Evolutionary conservation across 2,797 vertebrate genomes (phyloP), one percentile per base, ranked within the genome.

Genomic region (Tarsius wallacei): DNA sequence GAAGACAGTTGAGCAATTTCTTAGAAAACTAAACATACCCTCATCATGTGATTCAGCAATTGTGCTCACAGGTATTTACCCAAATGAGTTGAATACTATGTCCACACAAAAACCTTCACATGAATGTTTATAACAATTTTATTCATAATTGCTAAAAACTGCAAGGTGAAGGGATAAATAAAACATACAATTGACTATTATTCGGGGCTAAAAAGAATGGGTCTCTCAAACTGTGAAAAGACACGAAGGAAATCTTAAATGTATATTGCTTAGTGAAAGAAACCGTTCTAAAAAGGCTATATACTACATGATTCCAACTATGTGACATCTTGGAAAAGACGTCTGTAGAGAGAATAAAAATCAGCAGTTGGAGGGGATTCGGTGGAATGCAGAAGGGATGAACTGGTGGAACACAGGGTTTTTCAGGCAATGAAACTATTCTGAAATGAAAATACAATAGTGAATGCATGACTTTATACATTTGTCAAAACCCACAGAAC

Each of bases 111-210:
- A 74, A 55, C 80, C 31, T 81, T 31, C 7, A 42, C 5, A 4
- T 28, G 14, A 63, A 84, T 77, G 31, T 78, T 19, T 90, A 15
- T 31, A 83, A 73, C 19, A 71, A 7, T 12, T 87, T 91, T 28
- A 17, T 83, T 84, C 26, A 88, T 66, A 87, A 85, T 21, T 92
- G 77, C 55, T 66, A 71, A 47, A 83, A 87, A 73, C 24, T 82
- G n/a, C 76, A 64, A 80, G 33, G 68, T 77, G 63, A 87, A 90
- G 49, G 36, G 15, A 47, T 82, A 91, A 53, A 66, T 15, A 87
- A 49, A 63, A 55, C 11, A 84, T 88, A 68, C 3, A 51, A 24
- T 61, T 15, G 36, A 82, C 5, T 57, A 36, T 11, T 49, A 91
- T 13, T 61, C 28, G 64, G 31, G 15, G 31, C 47, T 95, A 68